Evolutionary conservation across 1,140 invertebrate species (phyloP).

Genomic region (Ceratosolen solmsi): DNA sequence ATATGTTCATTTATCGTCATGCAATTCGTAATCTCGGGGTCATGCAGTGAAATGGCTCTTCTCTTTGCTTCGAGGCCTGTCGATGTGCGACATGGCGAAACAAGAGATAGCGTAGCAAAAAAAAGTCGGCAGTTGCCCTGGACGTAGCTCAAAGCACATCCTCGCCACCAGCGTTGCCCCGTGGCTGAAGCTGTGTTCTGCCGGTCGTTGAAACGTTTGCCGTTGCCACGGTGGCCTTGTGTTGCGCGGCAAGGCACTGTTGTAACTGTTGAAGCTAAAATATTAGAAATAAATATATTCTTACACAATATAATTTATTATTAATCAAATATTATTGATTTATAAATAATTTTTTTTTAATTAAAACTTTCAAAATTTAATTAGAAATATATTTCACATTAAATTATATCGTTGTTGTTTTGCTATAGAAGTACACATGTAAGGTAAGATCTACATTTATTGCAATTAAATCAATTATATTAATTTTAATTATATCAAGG

Average conservation of each 20-base stretch:
- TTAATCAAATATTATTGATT: too few species aligned
- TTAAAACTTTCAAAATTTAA: too few species aligned
- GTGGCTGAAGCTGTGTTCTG: constrained; percentile 68
- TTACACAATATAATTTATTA: background rate
- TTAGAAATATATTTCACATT: too few species aligned
- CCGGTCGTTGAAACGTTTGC: constrained; percentile 60
- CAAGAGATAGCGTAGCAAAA: background rate
- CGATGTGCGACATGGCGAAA: background rate
- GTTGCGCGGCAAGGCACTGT: constrained; percentile 69
- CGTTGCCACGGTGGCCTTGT: constrained; percentile 67
- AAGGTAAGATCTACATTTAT: too few species aligned
- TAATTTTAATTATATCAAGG: too few species aligned
- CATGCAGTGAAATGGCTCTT: constrained; percentile 28
- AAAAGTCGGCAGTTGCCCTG: background rate
- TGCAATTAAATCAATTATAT: too few species aligned
- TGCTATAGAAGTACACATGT: too few species aligned
- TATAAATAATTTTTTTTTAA: too few species aligned
- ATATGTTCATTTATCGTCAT: constrained; percentile 51
- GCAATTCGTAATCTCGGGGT: constrained; percentile 47
- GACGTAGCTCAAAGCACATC: constrained; percentile 44
- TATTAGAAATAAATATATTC: background rate
- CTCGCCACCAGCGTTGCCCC: constrained; percentile 41
- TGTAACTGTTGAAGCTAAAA: constrained; percentile 71
- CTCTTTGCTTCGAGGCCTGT: background rate
- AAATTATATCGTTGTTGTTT: too few species aligned